phyloP scores from a whole-genome alignment of 2,113 vertebrate genomes.

The Acrocephalus kingi region DNA sequence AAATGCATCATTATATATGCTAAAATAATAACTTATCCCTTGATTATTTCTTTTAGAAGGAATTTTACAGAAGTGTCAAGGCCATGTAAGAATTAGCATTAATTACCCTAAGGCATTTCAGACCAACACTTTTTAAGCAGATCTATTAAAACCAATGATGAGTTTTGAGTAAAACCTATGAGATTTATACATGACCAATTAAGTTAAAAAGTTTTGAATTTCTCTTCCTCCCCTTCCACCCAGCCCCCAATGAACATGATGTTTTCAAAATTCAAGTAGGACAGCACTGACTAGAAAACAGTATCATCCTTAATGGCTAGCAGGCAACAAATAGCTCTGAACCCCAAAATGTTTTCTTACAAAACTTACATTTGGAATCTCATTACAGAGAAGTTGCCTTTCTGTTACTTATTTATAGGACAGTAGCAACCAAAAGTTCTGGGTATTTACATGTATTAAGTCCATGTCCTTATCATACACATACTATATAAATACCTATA shows the following conservation, averaged over 20 bases:
- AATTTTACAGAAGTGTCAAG: conserved; percentile 31
- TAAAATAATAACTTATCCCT: conserved; percentile 32
- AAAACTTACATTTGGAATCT: neutral
- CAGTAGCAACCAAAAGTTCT: neutral
- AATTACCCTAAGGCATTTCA: conserved; percentile 44
- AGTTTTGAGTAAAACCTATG: conserved; percentile 25
- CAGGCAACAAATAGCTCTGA: neutral
- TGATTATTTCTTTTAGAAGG: conserved; percentile 35
- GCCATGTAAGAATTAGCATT: conserved; percentile 25
- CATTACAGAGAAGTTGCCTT: neutral
- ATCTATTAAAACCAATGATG: conserved; percentile 25
- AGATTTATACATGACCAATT: neutral
- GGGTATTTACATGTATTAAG: neutral
- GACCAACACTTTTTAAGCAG: conserved; percentile 27
- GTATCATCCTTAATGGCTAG: neutral
- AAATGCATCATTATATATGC: conserved; percentile 1
- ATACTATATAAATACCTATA: neutral
- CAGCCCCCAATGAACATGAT: neutral
- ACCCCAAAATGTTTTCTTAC: neutral
- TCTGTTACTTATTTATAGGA: neutral
- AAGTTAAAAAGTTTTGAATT: neutral
- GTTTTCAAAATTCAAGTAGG: neutral
- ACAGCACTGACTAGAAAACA: neutral
- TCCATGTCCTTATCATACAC: neutral
- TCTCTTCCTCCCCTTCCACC: neutral